Percentiles rank a stretch among this genome's conserved stretches.
Evolutionary conservation across 2,113 vertebrate genomes (phyloP).

Genomic region (Jacana jacana): DNA sequence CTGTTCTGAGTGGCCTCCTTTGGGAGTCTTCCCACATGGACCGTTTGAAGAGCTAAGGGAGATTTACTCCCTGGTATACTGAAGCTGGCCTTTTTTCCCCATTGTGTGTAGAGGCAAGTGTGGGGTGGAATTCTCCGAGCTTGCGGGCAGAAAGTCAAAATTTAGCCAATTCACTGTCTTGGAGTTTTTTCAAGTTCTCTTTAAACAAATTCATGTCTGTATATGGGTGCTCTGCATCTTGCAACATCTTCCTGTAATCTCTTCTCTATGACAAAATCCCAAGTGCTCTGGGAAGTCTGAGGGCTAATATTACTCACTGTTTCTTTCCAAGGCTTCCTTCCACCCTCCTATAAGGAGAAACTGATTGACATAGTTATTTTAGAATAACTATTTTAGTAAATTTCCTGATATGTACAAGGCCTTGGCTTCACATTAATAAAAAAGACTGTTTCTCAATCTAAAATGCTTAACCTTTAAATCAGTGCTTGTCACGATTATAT

Average conservation of each 20-base stretch:
- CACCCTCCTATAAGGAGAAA: not conserved
- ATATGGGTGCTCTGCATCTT: not conserved
- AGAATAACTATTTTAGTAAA: not conserved
- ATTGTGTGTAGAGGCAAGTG: no score
- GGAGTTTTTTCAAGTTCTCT: not conserved
- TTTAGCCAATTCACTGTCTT: not conserved
- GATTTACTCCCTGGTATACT: not conserved
- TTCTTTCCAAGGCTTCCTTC: not conserved
- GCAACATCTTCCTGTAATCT: not conserved
- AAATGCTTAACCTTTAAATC: not conserved
- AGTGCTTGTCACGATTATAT: not conserved
- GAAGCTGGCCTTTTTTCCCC: not conserved
- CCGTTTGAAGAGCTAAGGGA: not conserved
- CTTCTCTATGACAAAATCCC: not conserved
- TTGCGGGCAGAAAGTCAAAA: not conserved
- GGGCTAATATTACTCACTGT: not conserved
- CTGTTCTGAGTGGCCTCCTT: not conserved
- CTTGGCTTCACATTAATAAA: not conserved
- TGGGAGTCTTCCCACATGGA: not conserved
- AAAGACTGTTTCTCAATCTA: not conserved
- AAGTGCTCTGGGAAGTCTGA: not conserved
- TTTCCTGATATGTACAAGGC: not conserved
- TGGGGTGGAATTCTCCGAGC: not conserved
- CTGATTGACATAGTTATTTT: not conserved
- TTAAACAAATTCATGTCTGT: not conserved